Conservation (phyloP, 1,140 invertebrate species). For the Drosophila arawakana region DNA sequence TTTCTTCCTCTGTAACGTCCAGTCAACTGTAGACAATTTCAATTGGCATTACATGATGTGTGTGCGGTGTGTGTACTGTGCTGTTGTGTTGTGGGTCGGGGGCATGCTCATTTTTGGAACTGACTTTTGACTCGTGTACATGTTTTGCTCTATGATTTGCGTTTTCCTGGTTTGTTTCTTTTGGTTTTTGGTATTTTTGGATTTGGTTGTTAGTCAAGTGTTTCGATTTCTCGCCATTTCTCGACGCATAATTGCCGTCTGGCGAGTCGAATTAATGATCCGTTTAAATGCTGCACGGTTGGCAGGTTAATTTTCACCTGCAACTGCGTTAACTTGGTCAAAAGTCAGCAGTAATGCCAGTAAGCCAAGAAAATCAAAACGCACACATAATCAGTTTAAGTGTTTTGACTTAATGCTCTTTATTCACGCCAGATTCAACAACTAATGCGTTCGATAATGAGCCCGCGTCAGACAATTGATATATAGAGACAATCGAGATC, state of each 20-base stretch:
- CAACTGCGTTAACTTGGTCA: constrained; percentile 19
- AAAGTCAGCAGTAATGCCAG: background rate
- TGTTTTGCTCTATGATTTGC: constrained; percentile 71
- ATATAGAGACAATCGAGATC: background rate
- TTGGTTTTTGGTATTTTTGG: constrained; percentile 34
- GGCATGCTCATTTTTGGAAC: constrained; percentile 42
- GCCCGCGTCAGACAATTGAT: constrained; percentile 56
- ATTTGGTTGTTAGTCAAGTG: constrained; percentile 56
- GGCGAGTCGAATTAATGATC: constrained; percentile 50
- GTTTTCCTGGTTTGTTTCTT: constrained; percentile 57
- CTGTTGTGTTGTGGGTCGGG: constrained; percentile 21
- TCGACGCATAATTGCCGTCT: constrained; percentile 42
- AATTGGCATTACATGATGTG: constrained; percentile 49
- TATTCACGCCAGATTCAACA: constrained; percentile 47
- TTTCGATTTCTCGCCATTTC: constrained; percentile 55
- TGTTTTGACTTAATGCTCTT: constrained; percentile 56
- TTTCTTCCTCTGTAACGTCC: constrained; percentile 35
- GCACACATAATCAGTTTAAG: constrained; percentile 37
- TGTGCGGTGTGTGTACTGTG: too few relatives aligned
- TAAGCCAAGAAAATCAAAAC: constrained; percentile 28
- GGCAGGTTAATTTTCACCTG: constrained; percentile 57
- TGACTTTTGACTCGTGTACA: constrained; percentile 70
- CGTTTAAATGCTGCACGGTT: constrained; percentile 49
- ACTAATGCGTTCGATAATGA: constrained; percentile 58
- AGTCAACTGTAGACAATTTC: constrained; percentile 69